Evolutionary conservation across 1,140 invertebrate genomes (phyloP), one percentile per base, ranked within the genome.

Genomic region (Drosophila lini): DNA sequence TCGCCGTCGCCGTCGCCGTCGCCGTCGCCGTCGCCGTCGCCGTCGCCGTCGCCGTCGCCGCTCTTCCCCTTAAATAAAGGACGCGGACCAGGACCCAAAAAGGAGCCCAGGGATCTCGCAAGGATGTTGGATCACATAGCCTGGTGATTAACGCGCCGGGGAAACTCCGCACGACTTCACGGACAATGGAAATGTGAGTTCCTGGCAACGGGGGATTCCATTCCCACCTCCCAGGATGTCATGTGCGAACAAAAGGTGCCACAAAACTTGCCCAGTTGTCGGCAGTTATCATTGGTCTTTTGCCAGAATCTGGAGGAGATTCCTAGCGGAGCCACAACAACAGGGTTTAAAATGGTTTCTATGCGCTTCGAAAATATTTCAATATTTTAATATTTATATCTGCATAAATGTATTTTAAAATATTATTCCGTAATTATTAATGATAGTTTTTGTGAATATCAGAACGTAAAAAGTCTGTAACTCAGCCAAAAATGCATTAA

Each of bases 101-200:
- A 69, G 74, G 63, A 77, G 65, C 19, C 48, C 48, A 32, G 45
- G 55, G 58, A 55, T 34, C 47, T 62, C 70, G 53, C 45, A 67
- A 69, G 65, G 65, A 65, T 69, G 65, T 73, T 60, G 62, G 74
- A 60, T 76, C 55, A 57, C 73, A 68, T 48, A 76, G 59, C 44
- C 60, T 41, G 45, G 73, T 68, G 75, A 76, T 78, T 76, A 77
- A 77, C 73, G 73, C 63, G 64, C 57, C 36, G 64, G 53, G 16
- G 42, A 65, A 76, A 77, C 48, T 76, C 47, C 74, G 61, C 73
- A 77, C 73, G 71, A 65, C 71, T 75, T 53, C 52, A 53, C 52
- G 71, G 61, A 76, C 71, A 75, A 76, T 67, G 71, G 31, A 42
- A 74, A 42, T 41, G 22, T 32, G 58, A 28, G 32, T 55, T 62